Conservation (phyloP, 2,797 vertebrate species). For the Enteromius unitaeniatus region DNA sequence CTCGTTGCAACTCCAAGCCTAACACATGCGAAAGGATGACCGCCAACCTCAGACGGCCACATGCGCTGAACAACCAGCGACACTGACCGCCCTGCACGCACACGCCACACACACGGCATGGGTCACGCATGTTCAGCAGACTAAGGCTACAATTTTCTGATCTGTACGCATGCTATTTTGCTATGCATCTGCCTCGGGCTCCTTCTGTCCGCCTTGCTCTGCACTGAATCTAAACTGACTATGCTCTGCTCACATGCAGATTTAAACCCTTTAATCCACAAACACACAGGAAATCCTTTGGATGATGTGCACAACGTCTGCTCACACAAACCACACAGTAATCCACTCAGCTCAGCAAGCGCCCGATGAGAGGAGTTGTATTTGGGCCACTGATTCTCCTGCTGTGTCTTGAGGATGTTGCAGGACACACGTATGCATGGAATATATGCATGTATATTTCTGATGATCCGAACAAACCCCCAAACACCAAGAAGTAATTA, state of each 20-base stretch:
- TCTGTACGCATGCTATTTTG: neutral
- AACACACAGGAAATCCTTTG: slow-evolving; percentile 54
- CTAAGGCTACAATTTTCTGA: neutral
- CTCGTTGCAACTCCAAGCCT: slow-evolving; percentile 72
- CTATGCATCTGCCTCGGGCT: neutral
- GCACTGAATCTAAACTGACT: slow-evolving; percentile 16
- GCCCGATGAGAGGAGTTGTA: slow-evolving; percentile 15
- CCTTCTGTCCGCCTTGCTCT: slow-evolving; percentile 3
- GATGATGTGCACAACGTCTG: slow-evolving; percentile 12
- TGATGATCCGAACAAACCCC: neutral
- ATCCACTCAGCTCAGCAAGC: slow-evolving; percentile 41
- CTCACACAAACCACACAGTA: slow-evolving; percentile 30
- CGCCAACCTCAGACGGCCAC: slow-evolving; percentile 73
- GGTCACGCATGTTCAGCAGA: slow-evolving; percentile 72
- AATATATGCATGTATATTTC: neutral
- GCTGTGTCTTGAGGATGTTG: neutral
- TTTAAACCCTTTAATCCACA: slow-evolving; percentile 80
- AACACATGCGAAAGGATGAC: slow-evolving; percentile 79
- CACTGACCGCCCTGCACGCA: slow-evolving; percentile 75
- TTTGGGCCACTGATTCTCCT: slow-evolving; percentile 40
- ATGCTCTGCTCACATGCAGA: slow-evolving; percentile 38
- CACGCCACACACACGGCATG: slow-evolving; percentile 76
- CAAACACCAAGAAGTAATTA: neutral
- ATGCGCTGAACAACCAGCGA: slow-evolving; percentile 80
- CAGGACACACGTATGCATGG: neutral